Conservation (phyloP, 2,113 vertebrate species). For the Zonotrichia leucophrys region DNA sequence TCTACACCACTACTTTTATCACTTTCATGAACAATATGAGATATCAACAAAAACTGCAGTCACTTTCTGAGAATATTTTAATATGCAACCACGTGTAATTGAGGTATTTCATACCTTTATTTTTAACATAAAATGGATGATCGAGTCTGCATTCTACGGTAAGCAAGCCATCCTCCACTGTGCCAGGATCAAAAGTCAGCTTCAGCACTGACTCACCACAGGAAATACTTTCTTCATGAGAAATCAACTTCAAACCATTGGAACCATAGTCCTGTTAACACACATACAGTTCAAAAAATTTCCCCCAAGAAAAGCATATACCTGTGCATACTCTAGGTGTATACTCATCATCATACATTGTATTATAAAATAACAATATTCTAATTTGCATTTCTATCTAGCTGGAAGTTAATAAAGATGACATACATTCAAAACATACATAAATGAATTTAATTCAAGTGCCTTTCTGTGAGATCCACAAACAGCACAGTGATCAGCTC, state of each 20-base stretch:
- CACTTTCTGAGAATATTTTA: conserved; percentile 9
- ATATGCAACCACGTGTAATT: background rate
- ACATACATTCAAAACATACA: background rate
- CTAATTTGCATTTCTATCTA: background rate
- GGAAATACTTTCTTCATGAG: conserved; percentile 91
- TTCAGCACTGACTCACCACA: conserved; percentile 93
- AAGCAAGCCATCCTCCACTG: conserved; percentile 85
- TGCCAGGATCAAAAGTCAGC: conserved; percentile 96
- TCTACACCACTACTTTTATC: background rate
- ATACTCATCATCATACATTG: background rate
- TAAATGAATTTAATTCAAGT: background rate
- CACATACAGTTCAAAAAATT: background rate
- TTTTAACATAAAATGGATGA: conserved; percentile 98
- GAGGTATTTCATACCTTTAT: conserved; percentile 85
- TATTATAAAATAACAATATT: background rate
- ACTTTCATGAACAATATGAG: background rate
- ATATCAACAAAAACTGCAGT: background rate
- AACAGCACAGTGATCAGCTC: background rate
- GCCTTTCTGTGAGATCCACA: background rate
- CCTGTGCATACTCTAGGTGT: background rate
- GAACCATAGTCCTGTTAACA: conserved; percentile 86
- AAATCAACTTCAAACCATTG: conserved; percentile 91
- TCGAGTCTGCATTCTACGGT: conserved; percentile 94
- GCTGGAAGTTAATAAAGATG: background rate
- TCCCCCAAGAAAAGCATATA: background rate